phyloP scores from a whole-genome alignment of 2,797 vertebrate genomes.

The Galagoides demidoff region DNA sequence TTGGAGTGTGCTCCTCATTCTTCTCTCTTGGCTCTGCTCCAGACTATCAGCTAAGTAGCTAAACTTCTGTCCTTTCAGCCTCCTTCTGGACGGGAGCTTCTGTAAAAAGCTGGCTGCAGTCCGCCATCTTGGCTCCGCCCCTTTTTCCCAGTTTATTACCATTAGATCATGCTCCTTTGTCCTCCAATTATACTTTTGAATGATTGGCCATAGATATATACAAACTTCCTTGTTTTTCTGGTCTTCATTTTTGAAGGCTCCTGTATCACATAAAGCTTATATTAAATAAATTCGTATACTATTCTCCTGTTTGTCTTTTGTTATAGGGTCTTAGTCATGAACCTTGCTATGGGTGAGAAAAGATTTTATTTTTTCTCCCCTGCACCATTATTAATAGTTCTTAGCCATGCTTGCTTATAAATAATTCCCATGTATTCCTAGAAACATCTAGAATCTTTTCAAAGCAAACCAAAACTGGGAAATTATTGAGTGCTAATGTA shows the following conservation, averaged over 20 bases:
- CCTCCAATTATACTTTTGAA: neutral
- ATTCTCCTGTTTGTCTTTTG: neutral
- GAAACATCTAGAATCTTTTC: constrained; percentile 47
- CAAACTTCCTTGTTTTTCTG: neutral
- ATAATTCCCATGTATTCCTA: constrained; percentile 50
- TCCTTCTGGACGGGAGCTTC: too few relatives aligned
- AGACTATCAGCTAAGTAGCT: too few relatives aligned
- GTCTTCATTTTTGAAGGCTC: neutral
- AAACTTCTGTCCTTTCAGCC: too few relatives aligned
- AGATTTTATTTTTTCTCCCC: neutral
- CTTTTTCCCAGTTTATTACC: neutral
- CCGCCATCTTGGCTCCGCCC: too few relatives aligned
- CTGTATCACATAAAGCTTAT: neutral
- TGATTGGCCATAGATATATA: neutral
- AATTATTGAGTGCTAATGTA: constrained; percentile 24
- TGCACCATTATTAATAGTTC: neutral
- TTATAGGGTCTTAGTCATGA: neutral
- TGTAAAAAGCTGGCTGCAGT: too few relatives aligned
- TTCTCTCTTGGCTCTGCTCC: too few relatives aligned
- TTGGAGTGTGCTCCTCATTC: too few relatives aligned
- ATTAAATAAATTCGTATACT: neutral
- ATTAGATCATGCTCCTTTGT: neutral
- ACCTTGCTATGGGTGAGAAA: neutral
- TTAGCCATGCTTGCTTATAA: neutral
- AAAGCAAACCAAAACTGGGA: constrained; percentile 38